Evolutionary conservation across 2,797 vertebrate genomes (phyloP).

Genomic region (Cossypha niveicapilla): DNA sequence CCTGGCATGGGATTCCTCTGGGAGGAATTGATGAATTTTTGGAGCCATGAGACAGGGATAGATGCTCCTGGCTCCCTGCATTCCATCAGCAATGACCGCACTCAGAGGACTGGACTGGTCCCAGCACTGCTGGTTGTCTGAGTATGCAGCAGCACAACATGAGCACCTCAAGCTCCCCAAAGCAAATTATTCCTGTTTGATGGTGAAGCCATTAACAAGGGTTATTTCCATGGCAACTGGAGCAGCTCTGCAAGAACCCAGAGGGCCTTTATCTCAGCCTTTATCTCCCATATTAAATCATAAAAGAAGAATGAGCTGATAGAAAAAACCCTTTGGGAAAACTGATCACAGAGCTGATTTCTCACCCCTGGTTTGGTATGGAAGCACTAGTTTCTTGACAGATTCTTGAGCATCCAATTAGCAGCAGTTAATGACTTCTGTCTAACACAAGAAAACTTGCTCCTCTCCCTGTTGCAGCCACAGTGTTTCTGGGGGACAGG

Average conservation of each 20-base stretch:
- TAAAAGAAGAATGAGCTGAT: neutral
- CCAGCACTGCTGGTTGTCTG: neutral
- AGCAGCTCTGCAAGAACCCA: neutral
- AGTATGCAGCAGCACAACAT: neutral
- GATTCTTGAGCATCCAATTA: neutral
- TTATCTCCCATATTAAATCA: constrained; percentile 18
- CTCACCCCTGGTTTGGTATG: neutral
- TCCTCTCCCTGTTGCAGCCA: neutral
- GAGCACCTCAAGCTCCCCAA: neutral
- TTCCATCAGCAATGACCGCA: neutral
- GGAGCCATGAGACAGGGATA: neutral
- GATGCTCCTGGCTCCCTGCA: neutral
- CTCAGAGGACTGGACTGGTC: neutral
- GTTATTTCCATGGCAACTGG: constrained; percentile 54
- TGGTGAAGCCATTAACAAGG: neutral
- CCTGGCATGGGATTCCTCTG: fast-evolving
- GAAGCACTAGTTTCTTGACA: neutral
- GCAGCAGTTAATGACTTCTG: neutral
- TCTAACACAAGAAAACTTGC: neutral
- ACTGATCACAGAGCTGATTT: neutral
- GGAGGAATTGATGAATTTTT: fast-evolving
- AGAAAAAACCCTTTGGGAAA: neutral
- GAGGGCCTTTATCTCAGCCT: neutral
- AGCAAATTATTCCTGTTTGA: constrained; percentile 17
- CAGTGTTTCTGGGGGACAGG: fast-evolving